Conservation (phyloP, 2,888 invertebrate species). For the Automeris io region DNA sequence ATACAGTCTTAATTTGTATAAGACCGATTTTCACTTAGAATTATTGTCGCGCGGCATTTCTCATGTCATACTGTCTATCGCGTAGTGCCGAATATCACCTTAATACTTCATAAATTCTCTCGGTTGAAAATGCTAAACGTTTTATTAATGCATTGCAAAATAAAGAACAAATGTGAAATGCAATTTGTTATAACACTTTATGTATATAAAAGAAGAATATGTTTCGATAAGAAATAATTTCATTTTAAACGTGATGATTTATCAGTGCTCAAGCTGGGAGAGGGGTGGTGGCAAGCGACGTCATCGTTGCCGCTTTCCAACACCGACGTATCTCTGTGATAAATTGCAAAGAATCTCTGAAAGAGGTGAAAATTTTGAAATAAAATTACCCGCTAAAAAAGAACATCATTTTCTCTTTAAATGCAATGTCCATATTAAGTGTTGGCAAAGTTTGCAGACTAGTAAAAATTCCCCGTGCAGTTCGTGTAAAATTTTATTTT, state of each 20-base stretch:
- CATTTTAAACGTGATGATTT: slow-evolving; percentile 58
- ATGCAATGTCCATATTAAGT: slow-evolving; percentile 16
- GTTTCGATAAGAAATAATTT: slow-evolving; percentile 48
- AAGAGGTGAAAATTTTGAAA: slow-evolving; percentile 44
- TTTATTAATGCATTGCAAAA: not conserved
- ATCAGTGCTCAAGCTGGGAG: slow-evolving; percentile 37
- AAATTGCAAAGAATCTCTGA: slow-evolving; percentile 55
- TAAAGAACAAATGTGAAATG: not conserved
- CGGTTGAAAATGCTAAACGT: not conserved
- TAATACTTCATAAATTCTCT: not conserved
- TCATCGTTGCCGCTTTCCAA: slow-evolving; percentile 47
- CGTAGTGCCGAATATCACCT: too few relatives aligned
- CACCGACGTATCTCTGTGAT: slow-evolving; percentile 55
- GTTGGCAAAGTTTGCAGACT: slow-evolving; percentile 27
- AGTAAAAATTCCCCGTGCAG: slow-evolving; percentile 12
- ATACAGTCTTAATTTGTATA: too few relatives aligned
- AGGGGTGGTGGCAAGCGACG: slow-evolving; percentile 44
- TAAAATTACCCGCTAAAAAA: slow-evolving; percentile 29
- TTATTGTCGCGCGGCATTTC: too few relatives aligned
- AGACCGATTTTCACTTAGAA: too few relatives aligned
- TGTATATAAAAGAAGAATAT: not conserved
- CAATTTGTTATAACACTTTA: not conserved
- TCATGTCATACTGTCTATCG: too few relatives aligned
- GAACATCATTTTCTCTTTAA: slow-evolving; percentile 21
- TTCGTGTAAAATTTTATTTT: slow-evolving; percentile 29